Base-by-base conservation (phyloP, 2,888 invertebrate species). In the Drosophila nr. medialis region DNA sequence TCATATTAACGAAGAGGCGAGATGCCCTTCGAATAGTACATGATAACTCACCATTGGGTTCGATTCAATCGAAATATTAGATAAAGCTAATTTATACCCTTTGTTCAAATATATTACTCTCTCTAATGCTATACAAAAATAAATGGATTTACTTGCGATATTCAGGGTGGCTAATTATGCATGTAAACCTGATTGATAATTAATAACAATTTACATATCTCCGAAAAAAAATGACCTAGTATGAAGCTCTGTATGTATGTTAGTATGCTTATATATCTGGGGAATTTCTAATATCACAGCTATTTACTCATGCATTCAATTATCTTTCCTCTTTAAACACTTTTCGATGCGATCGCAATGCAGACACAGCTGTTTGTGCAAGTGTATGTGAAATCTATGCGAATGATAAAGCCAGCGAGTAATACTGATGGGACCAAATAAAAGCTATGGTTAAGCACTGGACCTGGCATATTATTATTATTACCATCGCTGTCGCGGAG, bases 361-460 rank as follows among this genome's bases (percentile, higher is more conserved):
- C 42, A 40, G 18, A 3, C n/a, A 8, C 38, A 24, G 2, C 24
- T 50, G 10, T 48, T 15, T 50, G 4, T 51, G 38, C 49, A 10
- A 18, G 13, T 48, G 24, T 24, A 30, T 65, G 15, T 30, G 13
- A 24, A 48, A 21, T 29, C 8, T 40, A 30, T 29, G 45, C 30
- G 48, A 53, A 59, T 50, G 59, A 64, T 42, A 64, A 61, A 72
- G 32, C 29, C 51, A 58, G 45, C 64, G 54, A 65, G 63, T 40
- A 58, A 53, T 51, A 30, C 76, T 49, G 42, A n/a, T 60, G 73
- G 61, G 66, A 59, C 42, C 50, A 56, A 77, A 73, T 73, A 64
- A 62, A 54, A 49, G 30, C 50, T 54, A 62, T 56, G 15, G 36
- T 36, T 18, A 38, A 8, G 45, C 45, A 24, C 24, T 45, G 51